Percentiles rank a stretch among this genome's conserved stretches.
phyloP scores from a whole-genome alignment of 2,888 invertebrate species.

The Lithophane ornitopus region DNA sequence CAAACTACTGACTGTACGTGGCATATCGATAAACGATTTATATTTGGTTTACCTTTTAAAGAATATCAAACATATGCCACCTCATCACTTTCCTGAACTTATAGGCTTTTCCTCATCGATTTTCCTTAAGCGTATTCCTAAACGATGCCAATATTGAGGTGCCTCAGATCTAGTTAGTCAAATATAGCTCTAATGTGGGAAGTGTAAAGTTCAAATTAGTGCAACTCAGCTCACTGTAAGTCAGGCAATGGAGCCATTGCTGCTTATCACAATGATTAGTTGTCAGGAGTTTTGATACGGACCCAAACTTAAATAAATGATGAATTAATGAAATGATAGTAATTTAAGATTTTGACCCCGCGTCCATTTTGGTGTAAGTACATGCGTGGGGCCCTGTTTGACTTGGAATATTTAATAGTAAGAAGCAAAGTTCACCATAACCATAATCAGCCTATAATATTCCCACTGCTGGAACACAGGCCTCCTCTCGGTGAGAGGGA shows the following conservation, averaged over 20 bases:
- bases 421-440: background rate
- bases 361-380: background rate
- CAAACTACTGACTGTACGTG: background rate
- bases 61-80: conserved; percentile 26
- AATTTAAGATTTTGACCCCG: background rate
- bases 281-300: background rate
- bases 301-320: background rate
- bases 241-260: background rate
- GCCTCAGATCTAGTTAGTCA: background rate
- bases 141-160: background rate
- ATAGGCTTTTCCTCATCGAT: background rate
- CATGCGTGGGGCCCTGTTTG: no score
- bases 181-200: background rate
- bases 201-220: conserved; percentile 4
- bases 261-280: background rate
- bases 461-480: no score
- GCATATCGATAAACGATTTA: background rate
- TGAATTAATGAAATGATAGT: no score
- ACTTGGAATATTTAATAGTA: background rate
- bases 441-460: no score
- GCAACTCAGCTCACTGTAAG: background rate
- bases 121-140: background rate
- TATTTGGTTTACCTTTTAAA: conserved; percentile 3
- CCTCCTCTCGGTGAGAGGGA: no score
- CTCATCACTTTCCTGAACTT: conserved; percentile 20